These are phyloP conservation scores for Malaclemys terrapin DNA, from an alignment of 2,113 vertebrate genomes.

Conservation along the genomic window DNA sequence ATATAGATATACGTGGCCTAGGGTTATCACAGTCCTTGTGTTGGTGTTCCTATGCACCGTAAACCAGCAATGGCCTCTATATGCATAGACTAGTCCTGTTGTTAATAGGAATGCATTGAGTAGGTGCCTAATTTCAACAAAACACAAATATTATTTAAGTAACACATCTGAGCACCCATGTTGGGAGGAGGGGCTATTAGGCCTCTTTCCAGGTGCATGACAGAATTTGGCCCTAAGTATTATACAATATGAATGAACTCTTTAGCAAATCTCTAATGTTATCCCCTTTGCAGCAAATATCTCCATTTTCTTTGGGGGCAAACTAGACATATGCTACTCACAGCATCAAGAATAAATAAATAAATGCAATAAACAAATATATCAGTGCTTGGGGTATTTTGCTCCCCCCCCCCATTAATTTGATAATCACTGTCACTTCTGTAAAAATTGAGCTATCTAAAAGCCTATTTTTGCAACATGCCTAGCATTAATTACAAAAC, in stretches of 20 bases:
- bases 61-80: neutral
- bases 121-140: neutral
- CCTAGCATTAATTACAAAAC: neutral
- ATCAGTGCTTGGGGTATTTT: rapidly evolving
- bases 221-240: neutral
- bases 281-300: neutral
- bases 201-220: neutral
- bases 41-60: neutral
- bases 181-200: neutral
- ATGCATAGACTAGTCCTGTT: neutral
- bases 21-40: neutral
- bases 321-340: neutral
- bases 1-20: neutral
- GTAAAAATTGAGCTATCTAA: neutral
- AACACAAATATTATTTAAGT: neutral
- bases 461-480: neutral
- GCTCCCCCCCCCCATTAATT: neutral
- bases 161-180: neutral
- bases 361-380: neutral
- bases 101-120: neutral
- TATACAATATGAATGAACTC: neutral
- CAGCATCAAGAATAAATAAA: neutral
- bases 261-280: neutral
- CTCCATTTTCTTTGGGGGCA: neutral
- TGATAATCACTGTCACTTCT: neutral